Base-by-base conservation (phyloP, 2,797 vertebrate genomes). In the Bryconaethiops microstoma region DNA sequence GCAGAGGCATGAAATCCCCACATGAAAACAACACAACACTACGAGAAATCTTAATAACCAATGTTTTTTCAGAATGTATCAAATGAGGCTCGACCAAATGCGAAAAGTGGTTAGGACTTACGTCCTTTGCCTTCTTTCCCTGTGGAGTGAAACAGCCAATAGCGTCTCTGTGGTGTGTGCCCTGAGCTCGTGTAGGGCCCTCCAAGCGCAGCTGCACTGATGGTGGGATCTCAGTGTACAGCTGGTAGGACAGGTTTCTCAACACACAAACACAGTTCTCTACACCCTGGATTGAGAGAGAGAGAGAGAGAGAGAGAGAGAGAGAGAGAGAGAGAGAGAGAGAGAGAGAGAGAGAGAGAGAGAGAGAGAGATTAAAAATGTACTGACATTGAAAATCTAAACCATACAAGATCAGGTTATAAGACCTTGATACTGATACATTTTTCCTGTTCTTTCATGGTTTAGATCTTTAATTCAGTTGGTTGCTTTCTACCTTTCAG, bases 161-260 rank as follows among this genome's bases (percentile, higher is more conserved):
- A 64, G 93, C 82, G 13, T 98, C 94, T 0, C 89, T 92, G 0
- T 93, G 89, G 5, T 87, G 80, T 0, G 78, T 80, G 0, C 88
- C 76, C 0, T 90, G 82, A 0, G 91, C 91, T 25, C 93, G 92
- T 0, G 93, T 89, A 16, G 93, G 93, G 7, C 97, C 97, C 71
- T 97, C 97, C 14, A 99, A 92, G 39, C 95, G 94, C 84, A 95
- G 93, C 1, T 95, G 93, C 0, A 94, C 92, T 0, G 96, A 97
- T 0, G 95, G 92, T 0, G 97, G 96, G 85, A 99, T 96, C 90
- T 99, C 98, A 0, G 93, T 90, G 3, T 98, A 99, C 55, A 99
- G 93, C 85, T 98, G 96, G 87, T 97, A 99, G 76, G 97, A 99
- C 88, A 99, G 93, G 92, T 99, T 99, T 80, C 98, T 95, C 90